Percentiles rank a stretch among this genome's conserved stretches.
phyloP scores from a whole-genome alignment of 1,140 invertebrate genomes.

The Papilio machaon region DNA sequence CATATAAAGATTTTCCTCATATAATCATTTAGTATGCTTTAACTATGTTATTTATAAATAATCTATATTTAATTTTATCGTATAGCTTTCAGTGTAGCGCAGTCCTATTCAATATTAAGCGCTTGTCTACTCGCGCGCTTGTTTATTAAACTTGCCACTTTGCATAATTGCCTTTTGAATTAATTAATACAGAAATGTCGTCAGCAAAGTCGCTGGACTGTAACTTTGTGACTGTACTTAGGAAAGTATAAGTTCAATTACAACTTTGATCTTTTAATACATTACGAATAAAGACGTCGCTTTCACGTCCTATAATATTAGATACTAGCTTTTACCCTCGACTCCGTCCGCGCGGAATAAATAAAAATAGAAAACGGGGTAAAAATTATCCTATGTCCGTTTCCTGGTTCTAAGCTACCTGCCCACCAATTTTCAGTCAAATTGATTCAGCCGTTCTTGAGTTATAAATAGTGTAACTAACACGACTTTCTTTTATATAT shows the following conservation, averaged over 20 bases:
- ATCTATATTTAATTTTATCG: not conserved
- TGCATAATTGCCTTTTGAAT: slow-evolving; percentile 51
- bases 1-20: no score
- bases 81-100: slow-evolving; percentile 24
- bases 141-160: slow-evolving; percentile 54
- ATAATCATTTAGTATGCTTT: no score
- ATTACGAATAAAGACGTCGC: not conserved
- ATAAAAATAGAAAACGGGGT: no score
- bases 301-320: not conserved
- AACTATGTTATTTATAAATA: no score
- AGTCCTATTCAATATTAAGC: slow-evolving; percentile 36
- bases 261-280: slow-evolving; percentile 16
- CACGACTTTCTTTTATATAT: no score
- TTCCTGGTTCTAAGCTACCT: no score
- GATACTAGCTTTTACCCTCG: no score
- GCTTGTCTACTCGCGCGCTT: slow-evolving; percentile 44
- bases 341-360: no score
- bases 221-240: slow-evolving; percentile 33
- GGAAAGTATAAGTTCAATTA: slow-evolving; percentile 31
- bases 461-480: no score
- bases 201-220: slow-evolving; percentile 33
- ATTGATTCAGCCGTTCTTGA: no score
- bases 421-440: no score
- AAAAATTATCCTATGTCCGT: no score
- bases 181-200: slow-evolving; percentile 52